Conservation (phyloP, 2,888 invertebrate species). For the Ypsolopha sequella region DNA sequence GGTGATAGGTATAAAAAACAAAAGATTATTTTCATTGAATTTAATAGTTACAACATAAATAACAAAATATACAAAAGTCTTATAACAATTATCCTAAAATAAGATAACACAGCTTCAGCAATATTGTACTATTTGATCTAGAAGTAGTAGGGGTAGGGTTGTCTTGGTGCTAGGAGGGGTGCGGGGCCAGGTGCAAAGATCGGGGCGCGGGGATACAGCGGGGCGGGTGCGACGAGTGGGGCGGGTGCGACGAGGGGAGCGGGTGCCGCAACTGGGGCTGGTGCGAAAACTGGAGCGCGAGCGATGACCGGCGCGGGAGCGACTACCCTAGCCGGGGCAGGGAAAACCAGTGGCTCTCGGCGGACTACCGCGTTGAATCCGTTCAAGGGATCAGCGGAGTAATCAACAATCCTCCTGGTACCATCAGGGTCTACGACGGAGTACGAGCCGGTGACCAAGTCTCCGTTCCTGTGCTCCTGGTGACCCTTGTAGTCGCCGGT, state of each 20-base stretch:
- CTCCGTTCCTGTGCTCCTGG: constrained; percentile 67
- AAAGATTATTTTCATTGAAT: too few species aligned
- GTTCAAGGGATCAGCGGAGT: constrained; percentile 65
- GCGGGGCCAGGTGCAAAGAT: constrained; percentile 7
- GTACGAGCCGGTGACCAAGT: constrained; percentile 70
- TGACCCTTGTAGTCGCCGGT: constrained; percentile 73
- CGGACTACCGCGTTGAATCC: constrained; percentile 72
- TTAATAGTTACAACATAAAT: background rate
- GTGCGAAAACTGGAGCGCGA: constrained; percentile 20
- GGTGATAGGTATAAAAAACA: too few species aligned
- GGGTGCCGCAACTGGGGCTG: constrained; percentile 27
- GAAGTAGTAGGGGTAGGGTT: constrained; percentile 51
- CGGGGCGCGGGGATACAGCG: constrained; percentile 11
- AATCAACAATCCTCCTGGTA: constrained; percentile 67
- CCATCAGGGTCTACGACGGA: constrained; percentile 69
- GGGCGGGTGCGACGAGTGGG: constrained; percentile 23
- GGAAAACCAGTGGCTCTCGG: constrained; percentile 53
- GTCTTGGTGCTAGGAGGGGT: constrained; percentile 31
- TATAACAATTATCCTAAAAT: background rate
- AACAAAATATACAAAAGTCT: background rate
- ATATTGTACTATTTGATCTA: constrained; percentile 64
- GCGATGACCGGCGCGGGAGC: constrained; percentile 27
- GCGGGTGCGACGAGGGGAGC: constrained; percentile 24
- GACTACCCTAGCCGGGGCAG: constrained; percentile 23
- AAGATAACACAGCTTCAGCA: constrained; percentile 33